Conservation (phyloP, 2,113 vertebrate species). For the Natator depressus region DNA sequence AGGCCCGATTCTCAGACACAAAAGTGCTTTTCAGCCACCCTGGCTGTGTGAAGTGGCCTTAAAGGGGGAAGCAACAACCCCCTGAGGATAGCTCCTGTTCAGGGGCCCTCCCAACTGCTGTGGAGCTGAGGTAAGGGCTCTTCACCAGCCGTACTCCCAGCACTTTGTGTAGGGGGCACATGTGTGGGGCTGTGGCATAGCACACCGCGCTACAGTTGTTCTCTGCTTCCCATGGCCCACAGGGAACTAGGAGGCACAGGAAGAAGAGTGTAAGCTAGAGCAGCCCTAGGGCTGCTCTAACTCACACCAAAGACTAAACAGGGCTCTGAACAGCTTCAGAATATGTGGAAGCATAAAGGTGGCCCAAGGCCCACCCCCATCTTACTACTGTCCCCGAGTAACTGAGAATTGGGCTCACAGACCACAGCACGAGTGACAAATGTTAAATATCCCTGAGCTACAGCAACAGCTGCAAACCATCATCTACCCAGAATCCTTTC, state of each 20-base stretch:
- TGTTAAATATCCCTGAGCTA: neutral
- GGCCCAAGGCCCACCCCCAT: neutral
- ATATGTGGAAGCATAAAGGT: neutral
- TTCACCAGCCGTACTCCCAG: neutral
- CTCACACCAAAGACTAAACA: neutral
- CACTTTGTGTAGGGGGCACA: neutral
- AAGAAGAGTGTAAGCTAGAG: neutral
- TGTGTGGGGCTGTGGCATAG: conserved; percentile 19
- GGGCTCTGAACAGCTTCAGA: neutral
- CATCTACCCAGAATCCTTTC: neutral
- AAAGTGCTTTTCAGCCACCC: conserved; percentile 50
- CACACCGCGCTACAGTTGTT: neutral
- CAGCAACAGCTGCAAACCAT: neutral
- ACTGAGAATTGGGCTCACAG: neutral
- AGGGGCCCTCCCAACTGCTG: neutral
- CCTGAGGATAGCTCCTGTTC: conserved; percentile 24
- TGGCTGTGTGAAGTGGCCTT: conserved; percentile 10
- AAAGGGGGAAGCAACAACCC: neutral
- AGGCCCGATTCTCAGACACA: conserved; percentile 40
- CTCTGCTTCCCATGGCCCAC: neutral
- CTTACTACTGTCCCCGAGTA: neutral
- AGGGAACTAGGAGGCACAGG: neutral
- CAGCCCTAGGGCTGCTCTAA: conserved; percentile 5
- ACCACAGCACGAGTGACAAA: neutral
- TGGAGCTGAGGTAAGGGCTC: conserved; percentile 2